Base-by-base conservation (phyloP, 2,888 invertebrate species). In the Antheraea yamamai region DNA sequence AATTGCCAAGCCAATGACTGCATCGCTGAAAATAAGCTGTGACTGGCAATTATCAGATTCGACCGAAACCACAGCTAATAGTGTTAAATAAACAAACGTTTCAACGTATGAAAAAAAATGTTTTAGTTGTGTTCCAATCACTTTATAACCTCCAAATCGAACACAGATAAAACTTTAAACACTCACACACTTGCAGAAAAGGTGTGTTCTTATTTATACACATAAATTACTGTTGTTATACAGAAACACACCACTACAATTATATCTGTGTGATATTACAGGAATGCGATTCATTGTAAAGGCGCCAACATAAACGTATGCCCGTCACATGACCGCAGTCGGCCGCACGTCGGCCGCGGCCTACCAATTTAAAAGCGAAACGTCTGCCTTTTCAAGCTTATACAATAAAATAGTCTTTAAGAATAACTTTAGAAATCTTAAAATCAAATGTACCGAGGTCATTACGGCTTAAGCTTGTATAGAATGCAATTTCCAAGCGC, bases 211-310 rank as follows among this genome's bases (percentile, higher is more conserved):
- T 87, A 80, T 90, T 86, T 83, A 79, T 89, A 82, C 91, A 91
- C 84, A 77, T 77, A 81, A 87, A 81, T 84, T 83, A 81, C 80
- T 80, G 84, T 91, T 82, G 75, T 79, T 84, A 90, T 83, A 84
- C 82, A 81, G 81, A 84, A 84, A 76, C 88, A 89, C 88, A 91
- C 87, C 83, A 81, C 80, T 80, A 84, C 80, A 79, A 75, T 80
- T 77, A 77, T 73, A 76, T 80, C 78, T 85, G 88, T 89, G 84
- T 79, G 78, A 75, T 79, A 76, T 77, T 81, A 76, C 81, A 89
- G 89, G 90, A 90, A 91, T 90, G 89, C 89, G 86, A 90, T 91
- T 91, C 87, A 88, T 92, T 91, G 87, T 89, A 89, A 90, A 87
- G 90, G 87, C 88, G 85, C 86, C 85, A 84, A 87, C 81, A 84